Evolutionary conservation across 2,888 invertebrate species (phyloP), one percentile per base, ranked within the genome.

Genomic region (Melipona bicolor): DNA sequence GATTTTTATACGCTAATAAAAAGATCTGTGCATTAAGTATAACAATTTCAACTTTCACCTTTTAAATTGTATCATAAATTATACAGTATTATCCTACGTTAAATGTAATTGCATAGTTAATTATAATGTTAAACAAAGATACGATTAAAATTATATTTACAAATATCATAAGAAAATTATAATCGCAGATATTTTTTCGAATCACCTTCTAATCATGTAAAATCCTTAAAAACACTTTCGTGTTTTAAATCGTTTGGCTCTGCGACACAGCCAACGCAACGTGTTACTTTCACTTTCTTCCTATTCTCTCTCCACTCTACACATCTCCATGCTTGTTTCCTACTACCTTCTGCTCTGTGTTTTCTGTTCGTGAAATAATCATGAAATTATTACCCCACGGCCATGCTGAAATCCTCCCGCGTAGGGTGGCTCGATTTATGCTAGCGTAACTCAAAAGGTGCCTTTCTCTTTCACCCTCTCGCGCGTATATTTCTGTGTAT

Each of bases 361-460:
- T 71, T 65, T 71, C 87, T 90, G 90, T 92, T 93, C 93, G 93
- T 93, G 92, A 93, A 93, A 93, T 93, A 93, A 93, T 93, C 93
- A 93, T 93, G 90, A 90, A 92, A 93, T 93, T 93, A 92, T 94
- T 87, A 85, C 81, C 83, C 87, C 52, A 65, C 67, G 83, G 84
- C 61, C 73, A 78, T 79, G 84, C 65, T 24, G 76, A 50, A 56
- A 67, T 56, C 59, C 65, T 36, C 43, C 19, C 68, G 70, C 70
- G 59, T 65, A 54, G 72, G 78, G 76, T 32, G 65, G 61, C 77
- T 67, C 83, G 83, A 83, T 83, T 85, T 83, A 80, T 83, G 59
- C 19, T 32, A 56, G 70, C 54, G 56, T 62, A 52, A 68, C 72
- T 79, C 76, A 54, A 84, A 84, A 79, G 78, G 49, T 56, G 27